These are phyloP conservation scores for Bombyx mandarina DNA, from an alignment of 1,140 invertebrate species.

Conservation along the genomic window DNA sequence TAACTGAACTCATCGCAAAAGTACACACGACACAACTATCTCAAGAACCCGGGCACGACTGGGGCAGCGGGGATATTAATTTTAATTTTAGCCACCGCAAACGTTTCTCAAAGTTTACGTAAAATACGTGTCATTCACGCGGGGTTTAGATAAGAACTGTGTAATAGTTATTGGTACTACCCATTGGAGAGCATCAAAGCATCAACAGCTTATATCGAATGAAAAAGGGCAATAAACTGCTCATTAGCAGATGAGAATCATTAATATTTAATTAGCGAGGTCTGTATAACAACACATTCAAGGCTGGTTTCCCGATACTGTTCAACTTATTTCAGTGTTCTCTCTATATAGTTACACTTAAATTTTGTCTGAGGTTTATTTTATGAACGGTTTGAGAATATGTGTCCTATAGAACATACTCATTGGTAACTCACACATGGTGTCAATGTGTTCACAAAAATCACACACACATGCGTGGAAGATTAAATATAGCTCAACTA, in stretches of 20 bases:
- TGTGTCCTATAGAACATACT: slow-evolving; percentile 46
- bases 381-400: slow-evolving; percentile 43
- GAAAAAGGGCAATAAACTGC: slow-evolving; percentile 15
- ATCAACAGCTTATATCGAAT: slow-evolving; percentile 3
- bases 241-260: slow-evolving; percentile 20
- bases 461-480: slow-evolving; percentile 31
- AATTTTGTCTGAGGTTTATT: no score
- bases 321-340: background rate
- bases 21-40: slow-evolving; percentile 37
- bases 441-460: slow-evolving; percentile 38
- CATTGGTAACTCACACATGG: slow-evolving; percentile 65
- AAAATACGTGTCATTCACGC: slow-evolving; percentile 9
- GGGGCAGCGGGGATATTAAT: slow-evolving; percentile 60
- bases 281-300: slow-evolving; percentile 16
- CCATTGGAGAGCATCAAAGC: no score
- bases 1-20: slow-evolving; percentile 48
- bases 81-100: slow-evolving; percentile 64
- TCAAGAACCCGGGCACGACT: slow-evolving; percentile 54
- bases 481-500: slow-evolving; percentile 58
- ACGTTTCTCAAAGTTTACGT: slow-evolving; percentile 45
- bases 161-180: no score
- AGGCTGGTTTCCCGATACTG: slow-evolving; percentile 12
- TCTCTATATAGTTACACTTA: background rate
- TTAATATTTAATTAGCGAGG: slow-evolving; percentile 17
- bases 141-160: slow-evolving; percentile 1